Evolutionary conservation across 2,888 invertebrate species (phyloP), one percentile per base, ranked within the genome.

Genomic region (Andrena hattorfiana): DNA sequence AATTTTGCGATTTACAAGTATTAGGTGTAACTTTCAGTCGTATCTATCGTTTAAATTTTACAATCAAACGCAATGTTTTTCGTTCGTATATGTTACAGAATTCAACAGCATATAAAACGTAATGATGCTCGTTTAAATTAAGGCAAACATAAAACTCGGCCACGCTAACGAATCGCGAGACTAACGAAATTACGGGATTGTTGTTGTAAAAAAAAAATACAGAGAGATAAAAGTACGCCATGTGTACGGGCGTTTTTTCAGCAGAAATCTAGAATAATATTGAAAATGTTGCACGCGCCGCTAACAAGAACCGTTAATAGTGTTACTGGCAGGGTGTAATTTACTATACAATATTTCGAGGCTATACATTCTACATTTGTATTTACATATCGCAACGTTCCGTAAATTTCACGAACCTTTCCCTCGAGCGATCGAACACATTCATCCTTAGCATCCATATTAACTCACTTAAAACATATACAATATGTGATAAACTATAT

Each of bases 301-400:
- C 73, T 82, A 82, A 82, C 49, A 73, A 66, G 56, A 73, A 67
- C 4, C 56, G 26, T 72, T 67, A 72, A 77, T 56, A 77, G 72
- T 73, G 69, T 82, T 54, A 48, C 30, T 28, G 60, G 60, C 42
- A 51, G 63, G 59, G 63, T 49, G 60, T 69, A 10, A 64, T 56
- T 73, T 80, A 81, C 81, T 82, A 75, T 83, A 83, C 82, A 83
- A 82, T 75, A 81, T 81, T 82, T 73, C 72, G 66, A 51, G 54
- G 64, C 77, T 77, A 77, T 81, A 84, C 63, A 82, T 84, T 80
- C 79, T 80, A 78, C 76, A 68, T 68, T 70, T 74, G 60, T 87
- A 88, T 88, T 76, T 88, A 89, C 88, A 85, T 79, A 66, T 81
- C 85, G 84, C 72, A 81, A 81, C 59, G 42, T 82, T 51, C 78